Base-by-base conservation (phyloP, 2,797 vertebrate genomes). In the Tamandua tetradactyla region DNA sequence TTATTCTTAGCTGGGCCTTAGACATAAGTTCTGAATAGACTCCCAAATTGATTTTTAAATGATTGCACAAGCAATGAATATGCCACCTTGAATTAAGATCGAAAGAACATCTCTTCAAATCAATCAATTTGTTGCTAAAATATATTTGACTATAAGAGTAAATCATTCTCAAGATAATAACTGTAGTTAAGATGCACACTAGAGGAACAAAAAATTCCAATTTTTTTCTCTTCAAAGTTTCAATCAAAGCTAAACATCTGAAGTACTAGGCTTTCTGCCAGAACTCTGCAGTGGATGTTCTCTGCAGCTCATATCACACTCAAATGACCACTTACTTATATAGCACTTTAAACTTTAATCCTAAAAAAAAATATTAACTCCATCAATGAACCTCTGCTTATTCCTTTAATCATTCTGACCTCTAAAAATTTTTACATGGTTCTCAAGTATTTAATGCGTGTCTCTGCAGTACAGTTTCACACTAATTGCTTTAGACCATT, bases 281-380 rank as follows among this genome's bases (percentile, higher is more conserved):
- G 64, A 94, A 75, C 2, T 75, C 69, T n/a, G 17, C 35, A 93
- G 25, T 37, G 20, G n/a, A 23, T 72, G 55, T 76, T 69, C 94
- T 89, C 74, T 76, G 59, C 47, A 92, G 72, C 92, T 90, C 93
- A 10, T 35, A 81, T 89, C 59, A 79, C 55, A 92, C 3, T 94
- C 57, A 80, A 76, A 78, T 64, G 59, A 61, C 9, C 52, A 62
- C 68, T 94, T 95, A 94, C 52, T 94, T 74, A 76, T 10, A 30
- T 14, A 40, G 52, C 42, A 85, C 15, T 32, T 23, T 81, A 79
- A 81, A 75, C 55, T 89, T 93, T 92, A 1, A 93, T 72, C n/a
- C 23, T 81, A 72, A 95, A 97, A 95, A 92, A 96, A 96, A 89
- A 47, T 55, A 94, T 92, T 94, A 90, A 23, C 55, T 95, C 40